These are phyloP conservation scores for Lycaon pictus DNA, from an alignment of 2,113 vertebrate genomes.

Conservation along the genomic window DNA sequence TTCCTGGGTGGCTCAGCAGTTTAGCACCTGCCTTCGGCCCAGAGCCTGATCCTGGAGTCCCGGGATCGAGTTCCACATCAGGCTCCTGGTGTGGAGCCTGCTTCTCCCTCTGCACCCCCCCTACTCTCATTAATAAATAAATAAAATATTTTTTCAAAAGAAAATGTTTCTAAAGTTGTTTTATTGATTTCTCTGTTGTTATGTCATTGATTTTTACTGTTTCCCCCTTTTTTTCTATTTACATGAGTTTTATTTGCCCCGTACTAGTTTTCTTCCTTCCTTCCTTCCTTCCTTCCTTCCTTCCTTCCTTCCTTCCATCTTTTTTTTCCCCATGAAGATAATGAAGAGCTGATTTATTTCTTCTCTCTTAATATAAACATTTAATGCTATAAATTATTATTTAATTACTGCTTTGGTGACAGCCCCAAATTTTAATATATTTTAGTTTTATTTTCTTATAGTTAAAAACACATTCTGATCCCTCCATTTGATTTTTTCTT, in stretches of 20 bases:
- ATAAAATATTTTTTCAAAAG: no score
- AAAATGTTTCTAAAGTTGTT: neutral
- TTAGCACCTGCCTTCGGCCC: no score
- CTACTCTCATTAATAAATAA: no score
- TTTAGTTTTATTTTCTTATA: neutral
- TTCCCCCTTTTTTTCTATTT: neutral
- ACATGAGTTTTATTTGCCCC: neutral
- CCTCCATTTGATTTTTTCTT: neutral
- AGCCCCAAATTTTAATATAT: neutral
- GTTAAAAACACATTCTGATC: neutral
- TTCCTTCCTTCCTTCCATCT: neutral
- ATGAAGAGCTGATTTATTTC: neutral
- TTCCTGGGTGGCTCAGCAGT: no score
- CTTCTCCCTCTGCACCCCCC: no score
- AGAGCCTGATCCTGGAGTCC: no score
- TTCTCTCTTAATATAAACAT: neutral
- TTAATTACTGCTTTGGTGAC: neutral
- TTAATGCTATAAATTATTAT: neutral
- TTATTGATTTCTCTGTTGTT: neutral
- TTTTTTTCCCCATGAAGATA: neutral
- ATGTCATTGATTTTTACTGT: neutral
- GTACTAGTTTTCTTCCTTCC: neutral
- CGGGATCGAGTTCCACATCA: no score
- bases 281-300: neutral
- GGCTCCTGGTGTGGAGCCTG: no score